Conservation (phyloP, 2,113 vertebrate genomes). For the Toxotes chatareus region DNA sequence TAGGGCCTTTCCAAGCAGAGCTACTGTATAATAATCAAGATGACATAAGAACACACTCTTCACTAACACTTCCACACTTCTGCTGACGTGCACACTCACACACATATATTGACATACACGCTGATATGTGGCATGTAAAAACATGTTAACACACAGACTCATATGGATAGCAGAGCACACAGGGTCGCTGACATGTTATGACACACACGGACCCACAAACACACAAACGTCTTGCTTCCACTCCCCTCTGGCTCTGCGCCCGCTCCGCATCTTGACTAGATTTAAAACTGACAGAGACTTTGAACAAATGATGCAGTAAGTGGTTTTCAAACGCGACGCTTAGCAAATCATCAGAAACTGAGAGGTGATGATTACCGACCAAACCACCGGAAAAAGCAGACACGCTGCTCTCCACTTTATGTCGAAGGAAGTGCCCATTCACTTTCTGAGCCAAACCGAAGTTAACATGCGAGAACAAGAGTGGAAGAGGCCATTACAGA, state of each 20-base stretch:
- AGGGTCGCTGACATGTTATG: constrained; percentile 1
- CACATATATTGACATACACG: constrained; percentile 3
- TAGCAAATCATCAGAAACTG: constrained; percentile 40
- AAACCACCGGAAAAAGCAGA: constrained; percentile 43
- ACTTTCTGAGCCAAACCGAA: constrained; percentile 42
- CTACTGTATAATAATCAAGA: constrained; percentile 36
- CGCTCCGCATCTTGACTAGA: constrained; percentile 22
- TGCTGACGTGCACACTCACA: constrained; percentile 3
- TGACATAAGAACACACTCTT: constrained; percentile 23
- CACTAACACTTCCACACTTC: neutral
- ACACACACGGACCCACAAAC: constrained; percentile 35
- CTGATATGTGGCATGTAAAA: neutral
- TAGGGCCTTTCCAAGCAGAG: neutral
- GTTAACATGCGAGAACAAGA: constrained; percentile 50
- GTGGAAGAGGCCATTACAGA: constrained; percentile 28
- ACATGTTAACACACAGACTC: constrained; percentile 16
- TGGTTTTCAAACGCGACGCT: constrained; percentile 46
- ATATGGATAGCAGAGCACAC: neutral
- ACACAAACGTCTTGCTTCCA: neutral
- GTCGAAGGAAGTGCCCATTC: constrained; percentile 50
- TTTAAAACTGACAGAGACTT: constrained; percentile 34
- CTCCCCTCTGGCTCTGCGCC: constrained; percentile 30
- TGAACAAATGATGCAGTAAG: constrained; percentile 39
- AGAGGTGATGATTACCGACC: constrained; percentile 58
- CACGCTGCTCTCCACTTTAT: neutral